Conservation (phyloP, 1,140 invertebrate species). For the Drusus annulatus region DNA sequence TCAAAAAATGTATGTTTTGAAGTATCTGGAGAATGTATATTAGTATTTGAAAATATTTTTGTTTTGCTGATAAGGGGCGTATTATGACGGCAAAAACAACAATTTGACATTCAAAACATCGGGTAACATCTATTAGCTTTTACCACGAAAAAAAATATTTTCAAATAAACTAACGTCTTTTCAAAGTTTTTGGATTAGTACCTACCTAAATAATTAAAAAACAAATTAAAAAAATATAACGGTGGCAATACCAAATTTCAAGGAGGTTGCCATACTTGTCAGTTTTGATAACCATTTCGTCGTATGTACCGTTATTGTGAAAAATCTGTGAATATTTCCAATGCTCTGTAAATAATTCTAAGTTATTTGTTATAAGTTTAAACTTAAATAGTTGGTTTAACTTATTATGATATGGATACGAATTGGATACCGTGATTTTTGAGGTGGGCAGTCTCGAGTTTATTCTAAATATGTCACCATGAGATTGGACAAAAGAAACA, state of each 20-base stretch:
- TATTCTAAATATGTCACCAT: slow-evolving; percentile 41
- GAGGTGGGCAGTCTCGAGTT: slow-evolving; percentile 11
- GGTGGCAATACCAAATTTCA: slow-evolving; percentile 1
- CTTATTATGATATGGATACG: slow-evolving; percentile 15
- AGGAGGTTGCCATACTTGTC: slow-evolving; percentile 32
- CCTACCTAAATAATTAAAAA: not conserved
- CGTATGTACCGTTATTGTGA: slow-evolving; percentile 52
- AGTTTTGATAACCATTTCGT: slow-evolving; percentile 51
- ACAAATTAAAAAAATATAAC: no score
- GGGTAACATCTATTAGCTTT: no score
- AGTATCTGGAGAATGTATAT: no score
- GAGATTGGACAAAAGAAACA: slow-evolving; percentile 49
- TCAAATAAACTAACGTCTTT: no score
- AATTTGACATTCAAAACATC: no score
- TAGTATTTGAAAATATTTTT: no score
- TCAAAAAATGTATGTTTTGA: no score
- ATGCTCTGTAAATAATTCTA: slow-evolving; percentile 37
- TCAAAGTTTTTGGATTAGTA: not conserved
- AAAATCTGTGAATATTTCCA: slow-evolving; percentile 47
- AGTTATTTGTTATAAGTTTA: slow-evolving; percentile 25
- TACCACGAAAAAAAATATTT: no score
- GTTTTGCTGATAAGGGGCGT: no score
- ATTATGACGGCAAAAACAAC: no score
- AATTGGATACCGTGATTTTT: slow-evolving; percentile 27
- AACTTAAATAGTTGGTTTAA: slow-evolving; percentile 20